A percentile compares a stretch with the other conserved stretches of the same genome.
Conservation (phyloP, 2,888 invertebrate genomes). For the Habroteleia sp. region DNA sequence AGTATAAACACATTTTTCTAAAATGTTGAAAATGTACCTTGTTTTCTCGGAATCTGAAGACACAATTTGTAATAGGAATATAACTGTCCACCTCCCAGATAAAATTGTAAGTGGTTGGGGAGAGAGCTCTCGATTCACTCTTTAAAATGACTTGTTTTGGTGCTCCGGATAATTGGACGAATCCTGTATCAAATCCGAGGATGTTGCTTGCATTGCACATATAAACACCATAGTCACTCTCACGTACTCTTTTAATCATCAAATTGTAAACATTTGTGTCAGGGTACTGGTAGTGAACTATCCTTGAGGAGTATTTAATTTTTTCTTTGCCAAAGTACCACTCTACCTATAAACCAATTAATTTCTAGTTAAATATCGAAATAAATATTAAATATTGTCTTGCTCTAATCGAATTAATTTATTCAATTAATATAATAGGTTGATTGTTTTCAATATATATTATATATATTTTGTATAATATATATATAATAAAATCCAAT, state of each 20-base stretch:
- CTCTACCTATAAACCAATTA: conserved; percentile 74
- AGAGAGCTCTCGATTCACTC: conserved; percentile 81
- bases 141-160: conserved; percentile 88
- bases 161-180: conserved; percentile 88
- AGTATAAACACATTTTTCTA: not conserved
- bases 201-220: conserved; percentile 89
- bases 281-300: conserved; percentile 81
- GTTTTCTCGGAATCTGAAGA: conserved; percentile 81
- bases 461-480: too few relatives aligned
- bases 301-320: conserved; percentile 70
- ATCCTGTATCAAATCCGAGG: conserved; percentile 86
- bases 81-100: conserved; percentile 94
- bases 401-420: too few relatives aligned
- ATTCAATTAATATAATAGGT: too few relatives aligned
- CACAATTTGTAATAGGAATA: conserved; percentile 88
- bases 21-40: conserved; percentile 68
- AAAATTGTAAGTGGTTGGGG: conserved; percentile 85
- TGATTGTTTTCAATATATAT: too few relatives aligned
- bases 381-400: too few relatives aligned
- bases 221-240: conserved; percentile 89
- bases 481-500: too few relatives aligned
- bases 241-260: conserved; percentile 86
- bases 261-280: conserved; percentile 82
- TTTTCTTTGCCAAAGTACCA: conserved; percentile 76
- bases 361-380: too few relatives aligned